phyloP scores from a whole-genome alignment of 2,113 vertebrate genomes.

The Caretta caretta region DNA sequence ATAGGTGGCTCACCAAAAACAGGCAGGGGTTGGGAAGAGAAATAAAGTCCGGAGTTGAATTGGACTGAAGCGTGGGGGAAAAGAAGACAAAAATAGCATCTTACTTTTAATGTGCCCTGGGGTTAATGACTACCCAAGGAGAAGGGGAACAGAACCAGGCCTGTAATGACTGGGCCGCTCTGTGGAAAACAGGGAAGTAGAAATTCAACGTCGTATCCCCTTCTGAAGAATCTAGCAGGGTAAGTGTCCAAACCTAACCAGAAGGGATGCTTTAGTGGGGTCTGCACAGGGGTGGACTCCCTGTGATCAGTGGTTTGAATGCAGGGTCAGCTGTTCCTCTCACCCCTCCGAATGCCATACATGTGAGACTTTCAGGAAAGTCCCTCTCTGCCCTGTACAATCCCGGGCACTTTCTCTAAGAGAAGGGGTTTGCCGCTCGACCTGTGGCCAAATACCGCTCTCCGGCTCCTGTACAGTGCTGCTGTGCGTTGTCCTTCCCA shows the following conservation, averaged over 20 bases:
- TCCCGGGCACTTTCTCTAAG: neutral
- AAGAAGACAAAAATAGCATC: neutral
- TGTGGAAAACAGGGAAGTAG: neutral
- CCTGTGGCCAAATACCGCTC: neutral
- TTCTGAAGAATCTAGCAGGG: neutral
- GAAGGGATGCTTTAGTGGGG: neutral
- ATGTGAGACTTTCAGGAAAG: accelerated
- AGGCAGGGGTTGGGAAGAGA: accelerated
- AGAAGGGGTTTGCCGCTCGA: neutral
- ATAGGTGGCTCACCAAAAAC: neutral
- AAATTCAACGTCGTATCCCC: neutral
- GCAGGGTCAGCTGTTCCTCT: neutral
- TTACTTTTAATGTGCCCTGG: neutral
- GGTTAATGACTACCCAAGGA: accelerated
- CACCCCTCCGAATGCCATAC: neutral
- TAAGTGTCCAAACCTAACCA: accelerated
- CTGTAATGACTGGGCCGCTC: neutral
- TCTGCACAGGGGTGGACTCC: neutral
- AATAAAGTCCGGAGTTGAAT: neutral
- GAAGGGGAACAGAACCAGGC: neutral
- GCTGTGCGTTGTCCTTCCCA: neutral
- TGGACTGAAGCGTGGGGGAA: neutral
- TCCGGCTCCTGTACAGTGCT: neutral
- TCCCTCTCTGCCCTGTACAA: accelerated
- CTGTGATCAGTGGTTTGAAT: accelerated